Evolutionary conservation across 2,797 vertebrate species (phyloP), one percentile per base, ranked within the genome.

Genomic region (Sebastes baramenuke): DNA sequence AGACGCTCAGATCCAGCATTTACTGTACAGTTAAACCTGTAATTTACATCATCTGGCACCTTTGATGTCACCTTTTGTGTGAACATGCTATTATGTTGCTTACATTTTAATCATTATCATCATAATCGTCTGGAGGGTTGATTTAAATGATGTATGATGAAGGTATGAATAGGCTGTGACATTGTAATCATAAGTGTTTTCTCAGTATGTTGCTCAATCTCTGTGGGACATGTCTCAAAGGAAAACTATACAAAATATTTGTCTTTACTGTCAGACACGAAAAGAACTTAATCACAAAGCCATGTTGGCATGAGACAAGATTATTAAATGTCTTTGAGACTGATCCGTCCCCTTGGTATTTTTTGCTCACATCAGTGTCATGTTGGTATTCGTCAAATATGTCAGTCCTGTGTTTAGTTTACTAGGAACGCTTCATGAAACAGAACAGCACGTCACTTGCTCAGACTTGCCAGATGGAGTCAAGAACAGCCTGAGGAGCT

Each of bases 381-480:
- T 42, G 9, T 1, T 58, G 16, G 20, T 70, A 18, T 61, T 83
- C 7, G 25, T 70, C 71, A 46, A 67, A 52, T 16, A 67, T 32
- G 60, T 72, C 69, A 60, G 34, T 10, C 27, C 46, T 20, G 30
- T 27, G 6, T 70, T 67, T 2, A 38, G 38, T 46, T 22, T 52
- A 49, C 32, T 24, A 32, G 29, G 56, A 11, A 25, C 2, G 1
- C 18, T 25, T 68, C 32, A n/a, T 3, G 5, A n/a, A 4, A 22
- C 59, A 52, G 34, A 60, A 64, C n/a, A 34, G 2, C 52, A 9
- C 4, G 22, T 9, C 25, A 46, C 81, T 78, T 83, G 91, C 81
- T 80, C 72, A 59, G 84, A 88, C 88, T 77, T 86, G 92, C 38
- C 30, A 9, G 14, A 8, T n/a, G 60, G 56, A 82, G 42, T 54